A percentile compares a stretch with the other conserved stretches of the same genome.
These are phyloP conservation scores for Stenodera caucasica DNA, from an alignment of 2,888 invertebrate genomes.

Conservation along the genomic window DNA sequence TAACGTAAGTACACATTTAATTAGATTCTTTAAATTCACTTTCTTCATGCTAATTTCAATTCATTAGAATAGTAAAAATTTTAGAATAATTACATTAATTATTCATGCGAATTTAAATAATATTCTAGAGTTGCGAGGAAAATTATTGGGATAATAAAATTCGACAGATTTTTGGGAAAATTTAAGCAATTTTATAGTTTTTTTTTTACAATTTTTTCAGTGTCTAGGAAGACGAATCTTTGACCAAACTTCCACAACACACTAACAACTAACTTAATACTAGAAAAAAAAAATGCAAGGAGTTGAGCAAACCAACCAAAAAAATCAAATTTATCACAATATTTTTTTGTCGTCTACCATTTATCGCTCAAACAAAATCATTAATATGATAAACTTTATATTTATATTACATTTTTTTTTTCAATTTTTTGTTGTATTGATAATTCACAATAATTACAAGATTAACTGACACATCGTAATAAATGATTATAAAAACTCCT, in stretches of 20 bases:
- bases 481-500: constrained; percentile 22
- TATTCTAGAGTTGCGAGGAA: too few relatives aligned
- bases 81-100: too few relatives aligned
- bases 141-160: not conserved
- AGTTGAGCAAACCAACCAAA: constrained; percentile 43
- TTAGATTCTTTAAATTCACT: not conserved
- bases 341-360: constrained; percentile 31
- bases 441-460: constrained; percentile 15
- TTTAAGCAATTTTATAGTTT: constrained; percentile 25
- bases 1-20: not conserved
- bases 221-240: constrained; percentile 52
- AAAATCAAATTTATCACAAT: constrained; percentile 42
- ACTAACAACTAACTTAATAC: constrained; percentile 45
- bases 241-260: constrained; percentile 48
- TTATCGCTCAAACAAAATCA: constrained; percentile 22
- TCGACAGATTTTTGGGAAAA: not conserved
- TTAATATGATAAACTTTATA: not conserved
- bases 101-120: too few relatives aligned
- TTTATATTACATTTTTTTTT: not conserved
- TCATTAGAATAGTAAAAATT: not conserved
- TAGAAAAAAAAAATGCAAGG: constrained; percentile 42
- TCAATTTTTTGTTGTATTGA: not conserved
- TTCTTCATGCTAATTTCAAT: not conserved
- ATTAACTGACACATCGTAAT: too few relatives aligned
- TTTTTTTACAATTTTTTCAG: constrained; percentile 48